Evolutionary conservation across 1,140 invertebrate species (phyloP).

Genomic region (Ceratina australensis): DNA sequence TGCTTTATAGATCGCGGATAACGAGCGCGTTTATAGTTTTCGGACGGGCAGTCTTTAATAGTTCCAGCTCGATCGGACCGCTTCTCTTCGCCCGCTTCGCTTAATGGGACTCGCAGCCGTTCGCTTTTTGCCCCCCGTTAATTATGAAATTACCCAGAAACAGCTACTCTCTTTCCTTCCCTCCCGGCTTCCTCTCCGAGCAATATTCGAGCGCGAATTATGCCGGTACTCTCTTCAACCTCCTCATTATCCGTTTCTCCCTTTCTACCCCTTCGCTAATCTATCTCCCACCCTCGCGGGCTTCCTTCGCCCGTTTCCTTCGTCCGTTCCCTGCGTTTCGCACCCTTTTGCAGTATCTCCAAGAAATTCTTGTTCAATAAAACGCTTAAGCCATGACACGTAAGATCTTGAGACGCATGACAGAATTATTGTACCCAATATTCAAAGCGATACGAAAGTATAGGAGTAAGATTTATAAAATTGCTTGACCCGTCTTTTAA

Average conservation of each 20-base stretch:
- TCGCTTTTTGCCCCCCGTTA: constrained; percentile 56
- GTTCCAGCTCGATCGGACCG: constrained; percentile 39
- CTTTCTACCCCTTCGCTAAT: constrained; percentile 8
- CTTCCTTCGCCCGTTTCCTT: constrained; percentile 50
- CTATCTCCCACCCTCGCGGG: not conserved
- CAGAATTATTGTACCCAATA: too few relatives aligned
- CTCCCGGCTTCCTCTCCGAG: constrained; percentile 34
- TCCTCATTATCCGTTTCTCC: constrained; percentile 56
- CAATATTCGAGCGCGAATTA: constrained; percentile 66
- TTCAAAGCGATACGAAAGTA: too few relatives aligned
- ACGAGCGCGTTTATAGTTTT: constrained; percentile 60
- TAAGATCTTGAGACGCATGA: too few relatives aligned
- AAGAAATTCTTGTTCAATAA: too few relatives aligned
- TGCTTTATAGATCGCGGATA: constrained; percentile 1
- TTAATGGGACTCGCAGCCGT: constrained; percentile 52
- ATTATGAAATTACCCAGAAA: constrained; percentile 63
- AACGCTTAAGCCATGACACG: too few relatives aligned
- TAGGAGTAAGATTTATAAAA: too few relatives aligned
- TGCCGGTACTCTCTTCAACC: constrained; percentile 61
- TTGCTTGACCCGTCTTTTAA: too few relatives aligned
- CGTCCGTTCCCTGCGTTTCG: not conserved
- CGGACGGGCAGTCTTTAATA: constrained; percentile 44
- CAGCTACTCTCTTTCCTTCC: constrained; percentile 20
- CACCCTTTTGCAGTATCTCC: not conserved
- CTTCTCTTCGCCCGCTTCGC: constrained; percentile 6